Conservation (phyloP, 2,797 vertebrate genomes). For the Notolepis coatsorum region DNA sequence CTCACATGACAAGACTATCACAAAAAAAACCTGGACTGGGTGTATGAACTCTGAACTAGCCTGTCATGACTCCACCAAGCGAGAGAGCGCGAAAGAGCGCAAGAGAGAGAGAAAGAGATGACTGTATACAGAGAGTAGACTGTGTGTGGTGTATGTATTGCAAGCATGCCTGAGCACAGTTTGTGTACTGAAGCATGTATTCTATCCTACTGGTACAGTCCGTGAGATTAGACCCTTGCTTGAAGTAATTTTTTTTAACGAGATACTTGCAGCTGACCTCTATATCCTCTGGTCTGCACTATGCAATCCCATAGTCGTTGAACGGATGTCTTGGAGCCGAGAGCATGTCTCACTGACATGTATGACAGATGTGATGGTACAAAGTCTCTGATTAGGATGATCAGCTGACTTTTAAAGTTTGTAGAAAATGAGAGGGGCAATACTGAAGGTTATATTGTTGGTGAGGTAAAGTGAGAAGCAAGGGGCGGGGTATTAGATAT, state of each 20-base stretch:
- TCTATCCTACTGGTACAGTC: slow-evolving; percentile 16
- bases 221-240: background rate
- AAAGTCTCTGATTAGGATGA: slow-evolving; percentile 41
- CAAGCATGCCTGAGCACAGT: slow-evolving; percentile 14
- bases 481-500: no score
- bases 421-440: slow-evolving; percentile 26
- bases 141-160: no score
- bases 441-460: slow-evolving; percentile 30
- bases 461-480: slow-evolving; percentile 39
- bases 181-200: background rate
- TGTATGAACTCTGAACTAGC: slow-evolving; percentile 27
- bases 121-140: no score
- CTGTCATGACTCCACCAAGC: slow-evolving; percentile 34
- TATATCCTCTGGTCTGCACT: slow-evolving; percentile 50
- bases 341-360: slow-evolving; percentile 41
- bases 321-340: slow-evolving; percentile 35
- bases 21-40: slow-evolving; percentile 33
- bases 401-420: slow-evolving; percentile 16
- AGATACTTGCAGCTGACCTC: slow-evolving; percentile 24
- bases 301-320: slow-evolving; percentile 64
- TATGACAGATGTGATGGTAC: slow-evolving; percentile 61
- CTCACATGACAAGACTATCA: no score
- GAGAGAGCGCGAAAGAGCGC: no score
- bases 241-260: slow-evolving; percentile 19
- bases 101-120: no score